A percentile compares a stretch with the other conserved stretches of the same genome.
Evolutionary conservation across 2,113 vertebrate species (phyloP).

Genomic region (Acanthochromis polyacanthus): DNA sequence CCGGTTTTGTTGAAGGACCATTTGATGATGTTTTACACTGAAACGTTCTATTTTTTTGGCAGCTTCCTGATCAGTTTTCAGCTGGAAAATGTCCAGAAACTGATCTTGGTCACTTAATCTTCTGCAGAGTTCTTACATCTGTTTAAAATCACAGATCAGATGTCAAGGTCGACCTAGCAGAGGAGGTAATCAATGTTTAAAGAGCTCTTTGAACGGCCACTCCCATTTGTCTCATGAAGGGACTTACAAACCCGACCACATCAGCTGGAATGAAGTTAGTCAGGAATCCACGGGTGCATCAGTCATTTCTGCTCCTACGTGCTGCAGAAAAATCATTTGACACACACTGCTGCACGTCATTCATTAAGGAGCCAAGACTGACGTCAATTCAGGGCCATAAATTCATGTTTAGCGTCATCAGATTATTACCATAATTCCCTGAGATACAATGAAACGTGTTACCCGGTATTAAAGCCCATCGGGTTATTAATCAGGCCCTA

Average conservation of each 20-base stretch:
- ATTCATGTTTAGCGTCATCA: slow-evolving; percentile 9
- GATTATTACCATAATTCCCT: slow-evolving; percentile 26
- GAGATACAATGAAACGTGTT: slow-evolving; percentile 22
- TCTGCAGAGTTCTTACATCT: neutral
- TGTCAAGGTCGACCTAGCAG: slow-evolving; percentile 13
- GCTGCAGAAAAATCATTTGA: slow-evolving; percentile 6
- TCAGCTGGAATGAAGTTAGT: slow-evolving; percentile 17
- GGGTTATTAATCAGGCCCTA: slow-evolving; percentile 23
- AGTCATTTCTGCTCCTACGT: neutral
- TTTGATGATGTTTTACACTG: neutral
- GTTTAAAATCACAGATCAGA: slow-evolving; percentile 13
- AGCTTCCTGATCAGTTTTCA: neutral
- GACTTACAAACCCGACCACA: slow-evolving; percentile 7
- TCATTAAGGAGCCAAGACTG: slow-evolving; percentile 6
- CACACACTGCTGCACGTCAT: neutral
- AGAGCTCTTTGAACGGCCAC: slow-evolving; percentile 5
- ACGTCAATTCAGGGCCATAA: slow-evolving; percentile 8
- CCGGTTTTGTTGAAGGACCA: neutral
- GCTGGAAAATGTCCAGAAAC: neutral
- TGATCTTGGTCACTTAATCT: neutral
- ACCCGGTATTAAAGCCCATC: slow-evolving; percentile 21
- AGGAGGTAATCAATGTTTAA: slow-evolving; percentile 20
- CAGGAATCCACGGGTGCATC: neutral
- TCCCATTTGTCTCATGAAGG: slow-evolving; percentile 18
- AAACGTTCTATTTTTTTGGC: neutral